These are phyloP conservation scores for Lasioglossum vierecki DNA, from an alignment of 2,888 invertebrate species.

Conservation along the genomic window DNA sequence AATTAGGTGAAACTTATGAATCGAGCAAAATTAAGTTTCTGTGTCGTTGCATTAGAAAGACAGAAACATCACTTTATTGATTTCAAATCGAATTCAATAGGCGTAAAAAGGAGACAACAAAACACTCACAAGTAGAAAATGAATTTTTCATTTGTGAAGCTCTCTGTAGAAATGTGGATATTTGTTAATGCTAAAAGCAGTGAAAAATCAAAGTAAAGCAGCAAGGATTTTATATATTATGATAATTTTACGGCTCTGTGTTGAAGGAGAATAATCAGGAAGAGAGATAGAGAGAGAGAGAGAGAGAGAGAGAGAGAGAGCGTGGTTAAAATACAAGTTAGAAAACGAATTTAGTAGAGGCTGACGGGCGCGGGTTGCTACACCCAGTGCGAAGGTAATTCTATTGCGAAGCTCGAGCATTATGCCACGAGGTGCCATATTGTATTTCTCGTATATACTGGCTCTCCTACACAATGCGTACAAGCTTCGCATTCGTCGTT, in stretches of 20 bases:
- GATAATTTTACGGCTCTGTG: no score
- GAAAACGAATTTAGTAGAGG: constrained; percentile 4
- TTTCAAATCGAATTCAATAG: no score
- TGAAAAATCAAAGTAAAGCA: not conserved
- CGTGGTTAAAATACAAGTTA: not conserved
- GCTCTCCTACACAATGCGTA: constrained; percentile 28
- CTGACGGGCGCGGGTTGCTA: not conserved
- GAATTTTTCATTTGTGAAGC: no score
- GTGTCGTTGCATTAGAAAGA: no score
- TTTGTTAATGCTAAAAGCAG: no score
- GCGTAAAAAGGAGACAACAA: no score
- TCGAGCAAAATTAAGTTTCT: no score
- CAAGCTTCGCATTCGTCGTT: constrained; percentile 47
- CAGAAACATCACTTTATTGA: no score
- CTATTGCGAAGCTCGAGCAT: constrained; percentile 39
- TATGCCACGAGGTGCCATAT: constrained; percentile 40
- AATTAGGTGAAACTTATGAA: no score
- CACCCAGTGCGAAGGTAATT: constrained; percentile 28
- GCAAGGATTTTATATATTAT: not conserved
- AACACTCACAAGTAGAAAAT: no score
- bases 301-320: not conserved
- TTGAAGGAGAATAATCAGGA: not conserved
- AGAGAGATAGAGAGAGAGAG: not conserved
- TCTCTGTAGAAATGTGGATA: no score
- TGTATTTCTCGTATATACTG: constrained; percentile 29